A percentile compares a stretch with the other conserved stretches of the same genome.
Conservation (phyloP, 2,888 invertebrate genomes). For the Paralinhomoeus sp. region DNA sequence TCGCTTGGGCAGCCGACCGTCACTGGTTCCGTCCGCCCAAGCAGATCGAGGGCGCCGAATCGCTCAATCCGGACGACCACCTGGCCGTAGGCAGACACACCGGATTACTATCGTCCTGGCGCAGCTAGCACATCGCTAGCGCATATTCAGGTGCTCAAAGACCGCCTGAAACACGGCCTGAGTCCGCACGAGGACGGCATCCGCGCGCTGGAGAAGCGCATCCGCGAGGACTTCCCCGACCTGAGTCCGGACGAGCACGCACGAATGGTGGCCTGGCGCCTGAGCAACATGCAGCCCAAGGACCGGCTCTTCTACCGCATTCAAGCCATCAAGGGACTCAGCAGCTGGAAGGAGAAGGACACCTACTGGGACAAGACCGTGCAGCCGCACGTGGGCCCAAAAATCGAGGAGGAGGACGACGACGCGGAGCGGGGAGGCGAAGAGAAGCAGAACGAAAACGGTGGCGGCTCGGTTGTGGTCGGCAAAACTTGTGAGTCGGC, state of each 20-base stretch:
- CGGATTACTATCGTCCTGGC: not conserved
- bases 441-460: no score
- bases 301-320: conserved; percentile 39
- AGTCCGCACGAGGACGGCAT: conserved; percentile 1
- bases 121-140: not conserved
- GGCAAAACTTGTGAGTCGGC: no score
- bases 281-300: conserved; percentile 34
- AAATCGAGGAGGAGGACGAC: no score
- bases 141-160: not conserved
- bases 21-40: no score
- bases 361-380: conserved; percentile 1
- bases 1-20: conserved; percentile 34
- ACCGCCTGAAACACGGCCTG: not conserved
- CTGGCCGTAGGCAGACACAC: not conserved
- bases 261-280: conserved; percentile 34
- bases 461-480: no score
- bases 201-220: conserved; percentile 9
- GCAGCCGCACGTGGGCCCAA: no score
- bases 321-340: conserved; percentile 22
- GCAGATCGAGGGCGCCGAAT: not conserved
- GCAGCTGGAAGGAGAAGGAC: not conserved
- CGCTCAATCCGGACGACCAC: not conserved
- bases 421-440: no score
- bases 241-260: conserved; percentile 15
- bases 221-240: conserved; percentile 11